Base-by-base conservation (phyloP, 1,140 invertebrate species). In the Papilio helenus region DNA sequence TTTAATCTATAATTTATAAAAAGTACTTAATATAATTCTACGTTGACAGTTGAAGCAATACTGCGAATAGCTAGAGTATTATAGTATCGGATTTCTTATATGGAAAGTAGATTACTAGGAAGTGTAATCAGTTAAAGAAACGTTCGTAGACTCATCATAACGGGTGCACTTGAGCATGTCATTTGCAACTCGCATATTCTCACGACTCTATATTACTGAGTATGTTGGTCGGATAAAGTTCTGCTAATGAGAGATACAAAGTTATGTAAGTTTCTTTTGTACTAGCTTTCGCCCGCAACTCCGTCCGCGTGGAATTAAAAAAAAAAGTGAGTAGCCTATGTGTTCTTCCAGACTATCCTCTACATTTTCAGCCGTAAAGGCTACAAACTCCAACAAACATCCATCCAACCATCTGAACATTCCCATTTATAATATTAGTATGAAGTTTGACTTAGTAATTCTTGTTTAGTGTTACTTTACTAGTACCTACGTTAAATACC, bases 61-160 rank as follows among this genome's bases (percentile, higher is more conserved):
- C 61, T 65, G 29, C 9, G 61, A 65, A 65, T 29, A 65, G 61
- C 12, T 61, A 26, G 20, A 5, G 61, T 65, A 49, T 34, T 14
- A 44, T 49, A 68, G 76, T 78, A 39, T 61, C 20, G n/a, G 16
- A 61, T 58, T 58, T 58, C 26, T 55, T 78, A 78, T 78, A 58
- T 16, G 42, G 58, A 18, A 72, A 80, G 79, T 26, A 79, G 76
- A 65, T 65, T 65, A 65, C 61, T 29, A 65, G 61, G 23, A 65
- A 65, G 61, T 65, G 26, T 68, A 68, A 68, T 68, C 61, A 34
- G 61, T 68, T 26, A 14, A 29, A 68, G 61, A 68, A 68, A 68
- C 61, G 61, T 65, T 79, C 73, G 72, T 82, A 82, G 58, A 74
- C 74, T 82, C 79, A 78, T 82, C 79, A 82, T 82, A 79, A 82